Conservation (phyloP, 2,113 vertebrate species). For the Brachyistius frenatus region DNA sequence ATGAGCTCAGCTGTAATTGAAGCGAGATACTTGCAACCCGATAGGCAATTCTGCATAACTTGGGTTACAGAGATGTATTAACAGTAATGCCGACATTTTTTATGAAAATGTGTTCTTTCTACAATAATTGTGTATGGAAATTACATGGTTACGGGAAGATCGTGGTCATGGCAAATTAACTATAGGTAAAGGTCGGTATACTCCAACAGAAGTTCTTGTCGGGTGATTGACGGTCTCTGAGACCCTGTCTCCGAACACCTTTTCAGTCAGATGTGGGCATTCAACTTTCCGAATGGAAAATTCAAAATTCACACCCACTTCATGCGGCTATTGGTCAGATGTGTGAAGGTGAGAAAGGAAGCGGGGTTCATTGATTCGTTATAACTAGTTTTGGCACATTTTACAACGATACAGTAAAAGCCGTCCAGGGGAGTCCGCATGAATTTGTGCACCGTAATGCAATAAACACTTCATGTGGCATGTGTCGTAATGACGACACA, state of each 20-base stretch:
- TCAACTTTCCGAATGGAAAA: not conserved
- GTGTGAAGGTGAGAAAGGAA: conserved; percentile 7
- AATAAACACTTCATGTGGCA: conserved; percentile 12
- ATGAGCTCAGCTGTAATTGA: conserved; percentile 52
- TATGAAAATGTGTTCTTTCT: too few relatives aligned
- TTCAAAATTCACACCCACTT: conserved; percentile 2
- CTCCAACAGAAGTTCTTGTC: not conserved
- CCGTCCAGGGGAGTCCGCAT: too few relatives aligned
- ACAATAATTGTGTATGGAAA: not conserved
- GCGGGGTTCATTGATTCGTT: conserved; percentile 5
- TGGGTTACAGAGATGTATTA: too few relatives aligned
- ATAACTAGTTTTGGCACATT: not conserved
- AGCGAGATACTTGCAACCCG: conserved; percentile 12
- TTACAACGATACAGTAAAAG: not conserved
- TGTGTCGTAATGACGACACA: not conserved
- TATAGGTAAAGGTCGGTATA: not conserved
- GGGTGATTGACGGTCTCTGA: conserved; percentile 6
- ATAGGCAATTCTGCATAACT: too few relatives aligned
- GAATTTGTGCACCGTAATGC: not conserved
- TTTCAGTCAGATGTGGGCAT: conserved; percentile 2
- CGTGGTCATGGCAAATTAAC: not conserved
- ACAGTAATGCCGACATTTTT: too few relatives aligned
- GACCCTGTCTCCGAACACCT: not conserved
- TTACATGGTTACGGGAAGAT: not conserved
- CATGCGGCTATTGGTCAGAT: not conserved